Evolutionary conservation across 2,797 vertebrate species (phyloP).

Genomic region (Arrhamphus sclerolepis): DNA sequence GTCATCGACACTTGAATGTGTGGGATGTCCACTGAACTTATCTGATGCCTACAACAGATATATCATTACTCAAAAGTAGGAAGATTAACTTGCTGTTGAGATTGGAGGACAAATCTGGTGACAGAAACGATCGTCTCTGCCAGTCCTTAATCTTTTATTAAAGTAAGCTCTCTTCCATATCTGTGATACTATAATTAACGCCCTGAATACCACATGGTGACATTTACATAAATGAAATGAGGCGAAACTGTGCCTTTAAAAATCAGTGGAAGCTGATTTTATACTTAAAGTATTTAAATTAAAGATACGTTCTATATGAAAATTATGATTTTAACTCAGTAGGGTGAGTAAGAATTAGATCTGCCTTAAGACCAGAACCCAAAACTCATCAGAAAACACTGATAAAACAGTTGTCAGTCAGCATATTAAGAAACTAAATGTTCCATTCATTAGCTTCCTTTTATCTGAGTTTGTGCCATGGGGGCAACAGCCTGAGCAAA

Average conservation of each 20-base stretch:
- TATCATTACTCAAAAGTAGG: slow-evolving; percentile 19
- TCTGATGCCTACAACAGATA: slow-evolving; percentile 10
- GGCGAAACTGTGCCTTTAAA: slow-evolving; percentile 8
- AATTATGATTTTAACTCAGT: slow-evolving; percentile 5
- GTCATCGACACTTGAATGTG: slow-evolving; percentile 53
- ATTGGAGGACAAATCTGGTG: slow-evolving; percentile 30
- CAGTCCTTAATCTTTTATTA: slow-evolving; percentile 29
- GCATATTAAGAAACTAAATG: neutral
- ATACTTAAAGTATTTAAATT: neutral
- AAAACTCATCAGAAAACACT: neutral
- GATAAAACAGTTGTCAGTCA: neutral
- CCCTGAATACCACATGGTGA: slow-evolving; percentile 39
- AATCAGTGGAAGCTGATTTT: slow-evolving; percentile 11
- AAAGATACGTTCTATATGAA: slow-evolving; percentile 6
- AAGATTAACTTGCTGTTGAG: slow-evolving; percentile 16
- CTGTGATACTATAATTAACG: slow-evolving; percentile 18
- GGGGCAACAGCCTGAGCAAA: too few relatives aligned
- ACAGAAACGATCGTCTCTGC: slow-evolving; percentile 32
- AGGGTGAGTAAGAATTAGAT: neutral
- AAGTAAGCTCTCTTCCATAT: slow-evolving; percentile 15
- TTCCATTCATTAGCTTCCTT: too few relatives aligned
- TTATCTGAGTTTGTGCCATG: too few relatives aligned
- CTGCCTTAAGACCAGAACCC: neutral
- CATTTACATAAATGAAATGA: slow-evolving; percentile 39
- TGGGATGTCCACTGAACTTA: slow-evolving; percentile 23